A percentile compares a stretch with the other conserved stretches of the same genome.
phyloP scores from a whole-genome alignment of 2,888 invertebrate genomes.

The Ochropleura plecta region DNA sequence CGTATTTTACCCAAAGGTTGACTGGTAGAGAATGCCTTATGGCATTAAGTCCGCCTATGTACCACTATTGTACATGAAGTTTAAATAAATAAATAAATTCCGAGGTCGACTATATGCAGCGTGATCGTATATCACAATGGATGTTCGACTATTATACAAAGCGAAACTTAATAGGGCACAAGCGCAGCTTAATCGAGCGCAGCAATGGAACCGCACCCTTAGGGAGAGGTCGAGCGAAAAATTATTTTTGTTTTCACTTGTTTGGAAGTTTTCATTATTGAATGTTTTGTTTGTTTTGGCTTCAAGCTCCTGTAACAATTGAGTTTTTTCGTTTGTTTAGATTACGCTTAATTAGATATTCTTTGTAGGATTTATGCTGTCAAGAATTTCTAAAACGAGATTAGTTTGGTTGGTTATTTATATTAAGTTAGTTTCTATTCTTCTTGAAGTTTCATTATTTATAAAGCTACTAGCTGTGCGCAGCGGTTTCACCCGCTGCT shows the following conservation, averaged over 20 bases:
- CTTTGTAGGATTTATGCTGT: background rate
- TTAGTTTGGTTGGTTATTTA: background rate
- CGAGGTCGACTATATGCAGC: no score
- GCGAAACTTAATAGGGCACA: background rate
- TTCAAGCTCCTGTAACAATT: background rate
- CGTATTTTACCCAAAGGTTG: no score
- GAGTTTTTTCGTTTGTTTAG: background rate
- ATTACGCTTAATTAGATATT: constrained; percentile 9
- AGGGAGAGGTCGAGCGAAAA: constrained; percentile 33
- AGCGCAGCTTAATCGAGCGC: background rate
- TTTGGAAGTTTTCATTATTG: constrained; percentile 35
- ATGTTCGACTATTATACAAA: background rate
- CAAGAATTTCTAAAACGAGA: background rate
- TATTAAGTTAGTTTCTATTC: background rate
- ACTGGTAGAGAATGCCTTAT: no score
- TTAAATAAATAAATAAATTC: no score
- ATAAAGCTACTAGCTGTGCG: no score
- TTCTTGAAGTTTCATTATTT: background rate
- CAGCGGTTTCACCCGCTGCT: no score
- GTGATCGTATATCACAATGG: no score
- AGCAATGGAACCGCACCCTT: constrained; percentile 17
- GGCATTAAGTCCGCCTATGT: no score
- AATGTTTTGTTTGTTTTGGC: constrained; percentile 16
- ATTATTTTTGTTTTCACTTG: constrained; percentile 52
- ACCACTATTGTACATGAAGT: no score